phyloP scores from a whole-genome alignment of 2,113 vertebrate genomes.

The Grammomys dolichurus region DNA sequence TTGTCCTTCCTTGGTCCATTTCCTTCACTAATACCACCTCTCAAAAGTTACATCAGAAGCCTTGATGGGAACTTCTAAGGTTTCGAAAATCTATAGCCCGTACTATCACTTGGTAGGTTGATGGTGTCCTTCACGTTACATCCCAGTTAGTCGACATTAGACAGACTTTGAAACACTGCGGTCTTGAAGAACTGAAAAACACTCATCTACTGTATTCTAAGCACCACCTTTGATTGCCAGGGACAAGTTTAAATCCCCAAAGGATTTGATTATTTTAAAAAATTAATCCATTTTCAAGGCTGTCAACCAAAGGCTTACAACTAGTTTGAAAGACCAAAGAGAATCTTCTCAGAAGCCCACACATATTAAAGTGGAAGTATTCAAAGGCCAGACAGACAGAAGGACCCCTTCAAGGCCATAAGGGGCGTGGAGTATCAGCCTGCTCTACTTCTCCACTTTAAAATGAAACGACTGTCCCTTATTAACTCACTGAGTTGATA shows the following conservation, averaged over 20 bases:
- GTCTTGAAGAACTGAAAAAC: slow-evolving; percentile 41
- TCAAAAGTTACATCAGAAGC: slow-evolving; percentile 39
- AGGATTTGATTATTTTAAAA: slow-evolving; percentile 2
- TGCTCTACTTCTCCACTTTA: slow-evolving; percentile 35
- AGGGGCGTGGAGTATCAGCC: slow-evolving; percentile 1
- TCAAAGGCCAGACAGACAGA: background rate
- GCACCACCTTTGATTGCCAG: slow-evolving; percentile 8
- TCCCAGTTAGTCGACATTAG: background rate
- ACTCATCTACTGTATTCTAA: background rate
- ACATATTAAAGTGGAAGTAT: background rate
- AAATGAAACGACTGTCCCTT: slow-evolving; percentile 12
- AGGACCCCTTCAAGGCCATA: background rate
- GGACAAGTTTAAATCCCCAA: slow-evolving; percentile 62
- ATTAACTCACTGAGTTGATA: background rate
- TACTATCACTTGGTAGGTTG: slow-evolving; percentile 27
- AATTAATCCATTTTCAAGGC: slow-evolving; percentile 52
- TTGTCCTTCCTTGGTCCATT: background rate
- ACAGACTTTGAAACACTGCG: slow-evolving; percentile 59
- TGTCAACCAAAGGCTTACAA: slow-evolving; percentile 40
- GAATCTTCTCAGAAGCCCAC: slow-evolving; percentile 29
- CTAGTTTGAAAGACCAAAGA: slow-evolving; percentile 39
- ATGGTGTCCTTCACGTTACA: background rate
- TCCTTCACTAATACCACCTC: background rate
- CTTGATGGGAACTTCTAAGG: slow-evolving; percentile 56
- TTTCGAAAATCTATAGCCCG: background rate